These are phyloP conservation scores for Platygyra sinensis DNA, from an alignment of 64 coral and sea anemone genomes.

Conservation along the genomic window DNA sequence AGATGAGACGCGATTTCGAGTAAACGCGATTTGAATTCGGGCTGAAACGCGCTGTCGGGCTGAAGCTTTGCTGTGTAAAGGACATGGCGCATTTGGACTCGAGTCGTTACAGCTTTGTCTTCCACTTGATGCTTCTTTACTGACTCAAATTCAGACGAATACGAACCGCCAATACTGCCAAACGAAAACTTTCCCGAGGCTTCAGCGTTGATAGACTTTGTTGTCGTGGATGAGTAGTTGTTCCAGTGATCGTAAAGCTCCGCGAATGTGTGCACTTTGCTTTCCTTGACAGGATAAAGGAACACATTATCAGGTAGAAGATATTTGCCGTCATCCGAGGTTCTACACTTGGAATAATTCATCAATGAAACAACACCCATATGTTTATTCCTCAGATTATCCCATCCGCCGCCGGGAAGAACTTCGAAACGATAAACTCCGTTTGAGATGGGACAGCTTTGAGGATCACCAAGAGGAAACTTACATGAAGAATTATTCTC, in stretches of 20 bases:
- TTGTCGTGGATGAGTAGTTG: conserved; percentile 75
- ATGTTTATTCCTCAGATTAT: conserved; percentile 83
- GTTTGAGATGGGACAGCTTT: conserved; percentile 51
- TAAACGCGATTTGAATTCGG: conserved; percentile 65
- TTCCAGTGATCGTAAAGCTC: conserved; percentile 87
- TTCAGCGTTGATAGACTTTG: conserved; percentile 66
- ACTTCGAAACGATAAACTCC: conserved; percentile 69
- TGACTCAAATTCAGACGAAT: conserved; percentile 64
- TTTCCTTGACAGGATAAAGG: conserved; percentile 73
- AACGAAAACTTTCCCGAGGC: conserved; percentile 30
- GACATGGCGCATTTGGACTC: conserved; percentile 72
- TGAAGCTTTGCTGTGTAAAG: conserved; percentile 63
- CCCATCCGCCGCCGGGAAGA: conserved; percentile 86
- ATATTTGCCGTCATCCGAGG: conserved; percentile 83
- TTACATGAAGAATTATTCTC: neutral
- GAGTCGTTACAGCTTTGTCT: conserved; percentile 79
- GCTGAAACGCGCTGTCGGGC: conserved; percentile 62
- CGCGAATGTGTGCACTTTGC: conserved; percentile 56
- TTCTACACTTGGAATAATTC: conserved; percentile 85
- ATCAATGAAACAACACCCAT: conserved; percentile 74
- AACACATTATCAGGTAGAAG: conserved; percentile 74
- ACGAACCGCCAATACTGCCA: conserved; percentile 54
- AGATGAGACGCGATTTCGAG: conserved; percentile 81
- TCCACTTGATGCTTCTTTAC: conserved; percentile 93
- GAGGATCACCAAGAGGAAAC: conserved; percentile 68